Conservation (phyloP, 2,888 invertebrate genomes). For the Caenorhabditis doughertyi region DNA sequence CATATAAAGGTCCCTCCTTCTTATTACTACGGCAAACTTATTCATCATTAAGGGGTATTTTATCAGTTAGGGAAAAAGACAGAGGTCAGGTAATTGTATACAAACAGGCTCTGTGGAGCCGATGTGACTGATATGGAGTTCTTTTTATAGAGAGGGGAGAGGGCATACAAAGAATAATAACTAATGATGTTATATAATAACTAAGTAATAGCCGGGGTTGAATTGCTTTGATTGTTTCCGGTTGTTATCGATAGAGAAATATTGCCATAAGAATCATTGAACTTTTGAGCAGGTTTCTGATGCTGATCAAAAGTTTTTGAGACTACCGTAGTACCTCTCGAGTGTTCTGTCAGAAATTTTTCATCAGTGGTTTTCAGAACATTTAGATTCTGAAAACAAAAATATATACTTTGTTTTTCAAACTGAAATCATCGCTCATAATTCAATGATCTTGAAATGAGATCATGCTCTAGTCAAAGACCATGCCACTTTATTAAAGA, state of each 20-base stretch:
- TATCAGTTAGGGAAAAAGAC: conserved; percentile 27
- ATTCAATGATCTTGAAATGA: too few species aligned
- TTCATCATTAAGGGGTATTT: conserved; percentile 18
- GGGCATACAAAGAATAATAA: conserved; percentile 1
- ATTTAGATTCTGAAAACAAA: too few species aligned
- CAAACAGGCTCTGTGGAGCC: conserved; percentile 36
- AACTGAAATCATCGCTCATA: too few species aligned
- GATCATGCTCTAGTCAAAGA: too few species aligned
- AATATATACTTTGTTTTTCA: too few species aligned
- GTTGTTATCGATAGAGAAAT: neutral
- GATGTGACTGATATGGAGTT: neutral
- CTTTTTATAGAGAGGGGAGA: neutral
- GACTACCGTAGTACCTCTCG: too few species aligned
- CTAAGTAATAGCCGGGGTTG: conserved; percentile 4
- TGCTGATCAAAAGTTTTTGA: too few species aligned
- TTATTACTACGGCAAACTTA: neutral
- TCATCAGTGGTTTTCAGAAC: too few species aligned
- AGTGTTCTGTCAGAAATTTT: too few species aligned
- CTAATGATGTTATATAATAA: conserved; percentile 19
- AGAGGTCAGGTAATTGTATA: conserved; percentile 29
- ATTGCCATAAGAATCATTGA: neutral
- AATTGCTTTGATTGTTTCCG: conserved; percentile 15
- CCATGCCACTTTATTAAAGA: too few species aligned
- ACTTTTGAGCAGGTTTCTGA: neutral
- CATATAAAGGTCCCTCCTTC: neutral